These are phyloP conservation scores for Hydractinia symbiolongicarpus DNA, from an alignment of 30 jellyfish, hydroid and myxozoan species.

Conservation along the genomic window DNA sequence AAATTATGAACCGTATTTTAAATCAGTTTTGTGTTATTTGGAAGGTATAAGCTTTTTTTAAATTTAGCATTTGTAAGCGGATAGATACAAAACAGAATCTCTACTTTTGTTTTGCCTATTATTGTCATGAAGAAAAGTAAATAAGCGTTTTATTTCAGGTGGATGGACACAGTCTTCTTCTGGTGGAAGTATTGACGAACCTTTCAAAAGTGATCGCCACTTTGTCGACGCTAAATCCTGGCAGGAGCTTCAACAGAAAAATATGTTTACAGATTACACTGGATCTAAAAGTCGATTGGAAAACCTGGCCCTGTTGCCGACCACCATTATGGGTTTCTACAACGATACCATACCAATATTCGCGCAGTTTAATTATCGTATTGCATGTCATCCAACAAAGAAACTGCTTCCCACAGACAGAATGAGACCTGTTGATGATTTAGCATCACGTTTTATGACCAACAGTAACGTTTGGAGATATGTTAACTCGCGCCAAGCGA, in stretches of 20 bases:
- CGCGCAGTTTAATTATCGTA: slow-evolving; percentile 35
- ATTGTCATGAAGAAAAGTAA: no score
- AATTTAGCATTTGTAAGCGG: background rate
- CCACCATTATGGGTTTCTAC: slow-evolving; percentile 48
- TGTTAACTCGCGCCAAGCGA: slow-evolving; percentile 20
- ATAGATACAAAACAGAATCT: background rate
- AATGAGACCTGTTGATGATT: slow-evolving; percentile 57
- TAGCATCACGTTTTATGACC: slow-evolving; percentile 32
- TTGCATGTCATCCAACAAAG: slow-evolving; percentile 24
- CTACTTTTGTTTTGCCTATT: background rate
- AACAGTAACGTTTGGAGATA: background rate
- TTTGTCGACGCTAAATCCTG: slow-evolving; percentile 72
- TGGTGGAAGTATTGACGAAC: slow-evolving; percentile 64
- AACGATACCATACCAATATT: slow-evolving; percentile 29
- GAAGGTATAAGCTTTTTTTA: slow-evolving; percentile 35
- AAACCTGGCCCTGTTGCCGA: slow-evolving; percentile 68
- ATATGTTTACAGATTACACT: slow-evolving; percentile 51
- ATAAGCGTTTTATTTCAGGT: slow-evolving; percentile 12
- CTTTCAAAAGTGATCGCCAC: slow-evolving; percentile 79
- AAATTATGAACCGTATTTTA: slow-evolving; percentile 62
- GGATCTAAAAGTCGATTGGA: slow-evolving; percentile 75
- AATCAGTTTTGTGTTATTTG: slow-evolving; percentile 73
- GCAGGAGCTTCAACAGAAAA: slow-evolving; percentile 76
- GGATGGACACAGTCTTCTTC: slow-evolving; percentile 67
- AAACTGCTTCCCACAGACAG: background rate